Conservation (phyloP, 1,140 invertebrate species). For the Bombus soroeensis region DNA sequence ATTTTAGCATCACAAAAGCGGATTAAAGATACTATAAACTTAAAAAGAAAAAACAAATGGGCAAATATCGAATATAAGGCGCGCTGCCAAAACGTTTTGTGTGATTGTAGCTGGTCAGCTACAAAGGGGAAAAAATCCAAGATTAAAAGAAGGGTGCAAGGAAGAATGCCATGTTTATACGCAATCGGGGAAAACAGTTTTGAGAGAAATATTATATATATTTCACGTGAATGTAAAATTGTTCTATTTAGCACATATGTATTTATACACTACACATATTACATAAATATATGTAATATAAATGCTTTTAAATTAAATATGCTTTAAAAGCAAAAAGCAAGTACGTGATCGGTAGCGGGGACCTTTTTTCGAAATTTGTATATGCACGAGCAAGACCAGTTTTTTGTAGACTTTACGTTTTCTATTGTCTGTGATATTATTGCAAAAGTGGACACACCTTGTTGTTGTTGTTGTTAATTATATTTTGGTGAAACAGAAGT, state of each 20-base stretch:
- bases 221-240: constrained; percentile 41
- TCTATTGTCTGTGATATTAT: constrained; percentile 72
- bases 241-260: constrained; percentile 37
- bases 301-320: not conserved
- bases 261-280: constrained; percentile 16
- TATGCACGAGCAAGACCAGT: constrained; percentile 39
- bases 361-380: constrained; percentile 50
- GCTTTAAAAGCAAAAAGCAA: constrained; percentile 23
- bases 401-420: constrained; percentile 64
- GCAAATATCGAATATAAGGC: constrained; percentile 42
- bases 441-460: constrained; percentile 57
- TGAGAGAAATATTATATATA: constrained; percentile 29
- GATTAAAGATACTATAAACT: constrained; percentile 13
- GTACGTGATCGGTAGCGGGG: constrained; percentile 14
- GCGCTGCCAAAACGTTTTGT: constrained; percentile 63
- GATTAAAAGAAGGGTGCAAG: constrained; percentile 52
- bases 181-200: constrained; percentile 14
- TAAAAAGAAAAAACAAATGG: constrained; percentile 24
- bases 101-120: constrained; percentile 65
- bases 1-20: not conserved
- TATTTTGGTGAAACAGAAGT: constrained; percentile 57
- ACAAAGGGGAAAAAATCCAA: constrained; percentile 46
- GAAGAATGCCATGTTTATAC: constrained; percentile 70
- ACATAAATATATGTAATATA: not conserved
- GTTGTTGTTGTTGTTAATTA: constrained; percentile 59